Evolutionary conservation across 2,113 vertebrate genomes (phyloP).

Genomic region (Nothoprocta perdicaria): DNA sequence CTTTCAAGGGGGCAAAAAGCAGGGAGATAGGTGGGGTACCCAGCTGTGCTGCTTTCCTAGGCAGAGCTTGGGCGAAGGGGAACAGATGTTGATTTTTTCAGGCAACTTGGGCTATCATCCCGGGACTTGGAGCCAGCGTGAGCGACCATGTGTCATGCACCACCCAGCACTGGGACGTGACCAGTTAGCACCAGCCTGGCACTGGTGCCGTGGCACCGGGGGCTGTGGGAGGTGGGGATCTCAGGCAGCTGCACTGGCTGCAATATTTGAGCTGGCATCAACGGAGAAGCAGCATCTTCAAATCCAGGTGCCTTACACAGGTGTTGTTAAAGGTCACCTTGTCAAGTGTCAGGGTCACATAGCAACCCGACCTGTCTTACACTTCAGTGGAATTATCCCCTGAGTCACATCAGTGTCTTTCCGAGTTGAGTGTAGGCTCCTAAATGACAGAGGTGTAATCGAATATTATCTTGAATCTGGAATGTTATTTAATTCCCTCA

Average conservation of each 20-base stretch:
- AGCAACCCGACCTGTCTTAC: not conserved
- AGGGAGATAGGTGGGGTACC: not conserved
- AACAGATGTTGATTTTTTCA: slow-evolving; percentile 9
- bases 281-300: not conserved
- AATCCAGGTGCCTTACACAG: fast-evolving
- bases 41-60: not conserved
- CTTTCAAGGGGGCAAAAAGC: not conserved
- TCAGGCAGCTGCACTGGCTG: not conserved
- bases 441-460: not conserved
- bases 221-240: not conserved
- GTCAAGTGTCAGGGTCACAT: not conserved
- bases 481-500: not conserved
- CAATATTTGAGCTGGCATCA: not conserved
- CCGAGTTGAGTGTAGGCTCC: not conserved
- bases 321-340: not conserved
- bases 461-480: not conserved
- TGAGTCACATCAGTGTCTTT: not conserved
- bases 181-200: not conserved
- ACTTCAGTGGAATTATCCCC: not conserved
- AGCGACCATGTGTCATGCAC: not conserved
- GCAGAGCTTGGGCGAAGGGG: no score
- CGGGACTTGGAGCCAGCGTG: not conserved
- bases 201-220: not conserved
- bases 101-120: not conserved
- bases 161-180: not conserved